Base-by-base conservation (phyloP, 2,888 invertebrate species). In the Perizoma flavofasciatum region DNA sequence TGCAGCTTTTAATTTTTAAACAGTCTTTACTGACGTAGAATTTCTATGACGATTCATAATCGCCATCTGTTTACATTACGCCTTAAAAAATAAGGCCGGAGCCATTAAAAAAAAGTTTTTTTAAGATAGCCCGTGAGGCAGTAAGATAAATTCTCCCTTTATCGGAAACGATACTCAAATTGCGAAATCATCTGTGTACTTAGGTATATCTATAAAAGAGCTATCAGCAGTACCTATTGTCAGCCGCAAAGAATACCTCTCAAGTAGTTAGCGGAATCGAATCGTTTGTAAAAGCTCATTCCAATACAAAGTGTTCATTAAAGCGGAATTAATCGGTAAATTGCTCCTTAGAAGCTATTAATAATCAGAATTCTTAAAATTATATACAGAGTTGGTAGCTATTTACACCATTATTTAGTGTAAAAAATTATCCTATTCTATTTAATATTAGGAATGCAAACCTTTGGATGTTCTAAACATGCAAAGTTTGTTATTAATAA, bases 201-300 rank as follows among this genome's bases (percentile, higher is more conserved):
- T 39, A 39, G 7, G 6, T n/a, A 49, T 40, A 51, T 52, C 40
- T 46, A 39, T 37, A 37, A 3, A 22, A 45, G 63, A 63, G 66
- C 52, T 56, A 52, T 41, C 49, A 35, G n/a, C 50, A 33, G 60
- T 64, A 22, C 22, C 22, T 22, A 66, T 62, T 61, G 57, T 62
- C 48, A 48, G 49, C 66, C 61, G 54, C 64, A 63, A 63, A 68
- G 65, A 65, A 59, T 55, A 65, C 61, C 63, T 63, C 55, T 64
- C 64, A 65, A 63, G 69, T 67, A 67, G 61, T 63, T 63, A 65
- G 54, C 45, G 50, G 63, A 79, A 80, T 83, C 77, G 81, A 83
- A 82, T 82, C 76, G 81, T 71, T 77, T 77, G 79, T 84, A 85
- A 88, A 85, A 84, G 83, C 85, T 84, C 83, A 84, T 86, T 86